Percentiles rank a stretch among this genome's conserved stretches.
phyloP scores from a whole-genome alignment of 2,888 invertebrate species.

The Conomelus anceps region DNA sequence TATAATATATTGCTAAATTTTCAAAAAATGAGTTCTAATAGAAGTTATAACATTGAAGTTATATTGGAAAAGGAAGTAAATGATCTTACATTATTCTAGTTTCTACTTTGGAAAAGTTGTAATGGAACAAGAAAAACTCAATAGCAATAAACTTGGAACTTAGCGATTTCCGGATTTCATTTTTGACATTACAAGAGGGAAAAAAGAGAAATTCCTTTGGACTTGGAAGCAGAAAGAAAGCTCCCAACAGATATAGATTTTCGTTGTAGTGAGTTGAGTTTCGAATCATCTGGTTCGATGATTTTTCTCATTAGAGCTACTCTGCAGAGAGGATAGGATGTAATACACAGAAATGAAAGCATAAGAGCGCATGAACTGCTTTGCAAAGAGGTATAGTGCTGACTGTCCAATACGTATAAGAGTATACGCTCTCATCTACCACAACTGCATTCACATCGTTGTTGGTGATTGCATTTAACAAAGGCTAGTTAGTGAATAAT shows the following conservation, averaged over 20 bases:
- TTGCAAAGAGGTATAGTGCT: neutral
- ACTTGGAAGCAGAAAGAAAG: constrained; percentile 5
- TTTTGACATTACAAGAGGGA: neutral
- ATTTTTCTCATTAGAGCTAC: neutral
- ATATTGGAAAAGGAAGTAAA: neutral
- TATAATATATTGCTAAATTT: too few species aligned
- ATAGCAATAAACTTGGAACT: neutral
- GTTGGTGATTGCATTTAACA: too few species aligned
- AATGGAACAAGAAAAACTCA: neutral
- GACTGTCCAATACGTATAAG: neutral
- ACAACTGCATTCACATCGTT: neutral
- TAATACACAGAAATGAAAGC: neutral
- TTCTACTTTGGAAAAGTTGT: neutral
- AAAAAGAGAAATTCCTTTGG: neutral
- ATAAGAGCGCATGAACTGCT: neutral
- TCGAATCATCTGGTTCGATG: neutral
- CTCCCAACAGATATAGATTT: neutral
- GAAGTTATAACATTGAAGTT: neutral
- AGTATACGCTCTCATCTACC: too few species aligned
- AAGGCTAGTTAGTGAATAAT: neutral
- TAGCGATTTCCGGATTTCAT: neutral
- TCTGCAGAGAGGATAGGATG: neutral
- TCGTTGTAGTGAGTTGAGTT: neutral
- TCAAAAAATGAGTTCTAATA: too few species aligned
- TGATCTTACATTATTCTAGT: neutral